Base-by-base conservation (phyloP, 2,797 vertebrate species). In the Eulemur rubriventer region DNA sequence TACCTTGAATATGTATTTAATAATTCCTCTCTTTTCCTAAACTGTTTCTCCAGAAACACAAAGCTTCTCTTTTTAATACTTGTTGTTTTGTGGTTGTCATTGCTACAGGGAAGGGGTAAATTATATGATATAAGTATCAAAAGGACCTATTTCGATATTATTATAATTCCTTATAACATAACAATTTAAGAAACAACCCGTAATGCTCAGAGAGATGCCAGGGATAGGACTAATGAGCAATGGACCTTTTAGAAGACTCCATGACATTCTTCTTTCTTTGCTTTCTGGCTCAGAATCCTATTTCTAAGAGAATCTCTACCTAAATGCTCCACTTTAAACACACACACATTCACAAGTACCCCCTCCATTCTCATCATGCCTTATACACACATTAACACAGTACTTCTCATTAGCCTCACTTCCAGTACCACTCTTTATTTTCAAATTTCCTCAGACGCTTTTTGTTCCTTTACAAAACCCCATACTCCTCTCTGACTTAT, bases 401-500 rank as follows among this genome's bases (percentile, higher is more conserved):
- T 38, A 55, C 26, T 89, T 95, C 70, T 69, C 3, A 55, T 57
- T 92, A 88, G 12, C 35, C 88, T 95, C 50, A 69, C 76, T 95
- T 90, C 65, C 41, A 86, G 52, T 30, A 41, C 50, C 33, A 16
- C 41, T 94, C 70, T 61, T 80, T 59, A 70, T 89, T 92, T 89
- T 89, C 84, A 89, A 95, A 86, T 84, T 50, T 85, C 67, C 86
- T 92, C 52, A 41, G 24, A 50, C 16, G 73, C 94, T 46, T 65
- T 95, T 95, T 65, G 18, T 61, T 89, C 48, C 55, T 24, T 96
- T 96, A 63, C 22, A 93, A 65, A 95, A 86, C 28, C 24, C 35
- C 41, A 48, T 30, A 83, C 17, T 73, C 52, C 73, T 94, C 69
- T 89, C 63, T 72, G 35, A 85, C 30, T 91, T 86, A 75, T 94